phyloP scores from a whole-genome alignment of 2,797 vertebrate genomes.

The Enteromius thamalakanensis region DNA sequence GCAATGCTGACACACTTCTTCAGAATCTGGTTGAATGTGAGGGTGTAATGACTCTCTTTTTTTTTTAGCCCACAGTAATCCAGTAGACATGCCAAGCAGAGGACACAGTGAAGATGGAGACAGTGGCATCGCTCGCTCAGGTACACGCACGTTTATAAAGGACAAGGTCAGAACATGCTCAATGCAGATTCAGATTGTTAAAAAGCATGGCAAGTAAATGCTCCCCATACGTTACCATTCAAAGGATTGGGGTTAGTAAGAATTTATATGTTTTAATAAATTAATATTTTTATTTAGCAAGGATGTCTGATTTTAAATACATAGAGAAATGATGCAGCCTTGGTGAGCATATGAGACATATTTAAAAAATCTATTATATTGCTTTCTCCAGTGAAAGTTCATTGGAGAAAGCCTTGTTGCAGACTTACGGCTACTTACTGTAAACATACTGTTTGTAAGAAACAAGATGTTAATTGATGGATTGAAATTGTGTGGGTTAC shows the following conservation, averaged over 20 bases:
- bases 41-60: constrained; percentile 13
- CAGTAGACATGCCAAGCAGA: constrained; percentile 89
- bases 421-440: no score
- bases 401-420: no score
- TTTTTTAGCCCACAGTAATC: constrained; percentile 83
- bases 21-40: not conserved
- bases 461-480: no score
- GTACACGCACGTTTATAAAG: constrained; percentile 64
- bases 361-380: not conserved
- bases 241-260: not conserved
- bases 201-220: not conserved
- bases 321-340: not conserved
- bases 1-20: not conserved
- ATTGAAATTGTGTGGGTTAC: no score
- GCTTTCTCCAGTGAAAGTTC: not conserved
- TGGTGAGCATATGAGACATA: not conserved
- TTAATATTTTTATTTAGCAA: not conserved
- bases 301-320: not conserved
- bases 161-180: not conserved
- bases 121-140: constrained; percentile 88
- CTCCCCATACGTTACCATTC: not conserved
- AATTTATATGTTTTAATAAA: not conserved
- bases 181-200: not conserved
- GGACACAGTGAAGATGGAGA: constrained; percentile 86
- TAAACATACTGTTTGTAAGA: no score